Percentiles rank a stretch among this genome's conserved stretches.
Conservation (phyloP, 2,797 vertebrate genomes). For the Antrozous pallidus region DNA sequence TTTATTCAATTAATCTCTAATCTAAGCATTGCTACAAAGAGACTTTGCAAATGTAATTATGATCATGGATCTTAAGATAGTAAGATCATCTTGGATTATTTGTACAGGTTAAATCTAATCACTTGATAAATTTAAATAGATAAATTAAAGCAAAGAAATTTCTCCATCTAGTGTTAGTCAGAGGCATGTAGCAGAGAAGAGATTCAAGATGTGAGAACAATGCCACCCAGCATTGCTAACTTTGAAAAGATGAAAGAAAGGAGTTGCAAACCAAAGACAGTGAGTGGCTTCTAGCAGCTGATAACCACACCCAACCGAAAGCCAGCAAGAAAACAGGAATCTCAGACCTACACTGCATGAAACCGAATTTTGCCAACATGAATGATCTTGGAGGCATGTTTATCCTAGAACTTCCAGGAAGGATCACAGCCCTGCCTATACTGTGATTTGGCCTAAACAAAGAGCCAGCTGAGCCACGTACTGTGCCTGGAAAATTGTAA, state of each 20-base stretch:
- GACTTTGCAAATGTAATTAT: background rate
- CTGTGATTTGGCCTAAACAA: background rate
- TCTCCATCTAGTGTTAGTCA: background rate
- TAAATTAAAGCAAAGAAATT: background rate
- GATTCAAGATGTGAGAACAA: background rate
- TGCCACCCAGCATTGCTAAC: fast-evolving
- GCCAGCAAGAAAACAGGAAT: background rate
- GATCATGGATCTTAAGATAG: background rate
- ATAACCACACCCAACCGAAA: background rate
- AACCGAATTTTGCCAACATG: background rate
- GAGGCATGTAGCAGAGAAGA: background rate
- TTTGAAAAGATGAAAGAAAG: background rate
- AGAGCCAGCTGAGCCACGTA: background rate
- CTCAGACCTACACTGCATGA: background rate
- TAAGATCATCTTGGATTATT: background rate
- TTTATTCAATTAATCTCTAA: background rate
- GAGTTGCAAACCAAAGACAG: background rate
- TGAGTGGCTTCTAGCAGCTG: background rate
- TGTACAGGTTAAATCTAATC: background rate
- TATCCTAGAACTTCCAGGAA: background rate
- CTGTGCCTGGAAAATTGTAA: background rate
- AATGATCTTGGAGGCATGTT: background rate
- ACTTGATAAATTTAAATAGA: background rate
- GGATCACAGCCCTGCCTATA: background rate
- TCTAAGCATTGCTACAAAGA: background rate